A percentile compares a stretch with the other conserved stretches of the same genome.
These are phyloP conservation scores for Typhlichthys eigenmanni DNA, from an alignment of 2,797 vertebrate species.

Conservation along the genomic window DNA sequence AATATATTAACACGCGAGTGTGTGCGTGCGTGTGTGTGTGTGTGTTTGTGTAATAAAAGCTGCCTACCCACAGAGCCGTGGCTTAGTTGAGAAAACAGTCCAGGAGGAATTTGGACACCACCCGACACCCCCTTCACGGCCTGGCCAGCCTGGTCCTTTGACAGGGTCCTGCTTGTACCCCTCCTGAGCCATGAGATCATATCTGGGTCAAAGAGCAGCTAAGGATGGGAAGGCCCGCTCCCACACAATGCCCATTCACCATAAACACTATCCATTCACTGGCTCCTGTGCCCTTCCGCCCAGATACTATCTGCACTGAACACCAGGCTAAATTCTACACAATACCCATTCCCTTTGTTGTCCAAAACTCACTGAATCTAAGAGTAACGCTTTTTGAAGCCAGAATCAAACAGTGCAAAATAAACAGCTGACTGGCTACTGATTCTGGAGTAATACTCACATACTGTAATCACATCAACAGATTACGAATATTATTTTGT, in stretches of 20 bases:
- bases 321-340: slow-evolving; percentile 14
- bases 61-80: slow-evolving; percentile 22
- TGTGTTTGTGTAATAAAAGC: not conserved
- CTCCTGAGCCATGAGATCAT: slow-evolving; percentile 80
- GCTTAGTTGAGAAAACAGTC: slow-evolving; percentile 47
- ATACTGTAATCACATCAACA: too few relatives aligned
- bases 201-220: slow-evolving; percentile 85
- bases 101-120: slow-evolving; percentile 49
- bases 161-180: slow-evolving; percentile 56
- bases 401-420: too few relatives aligned
- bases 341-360: not conserved
- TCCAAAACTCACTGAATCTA: too few relatives aligned
- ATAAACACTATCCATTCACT: slow-evolving; percentile 34
- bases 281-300: slow-evolving; percentile 49
- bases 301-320: slow-evolving; percentile 7
- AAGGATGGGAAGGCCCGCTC: slow-evolving; percentile 62
- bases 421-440: too few relatives aligned
- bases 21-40: not conserved
- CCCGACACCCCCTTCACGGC: slow-evolving; percentile 6
- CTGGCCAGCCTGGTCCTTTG: slow-evolving; percentile 43
- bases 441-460: too few relatives aligned
- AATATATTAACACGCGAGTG: too few relatives aligned
- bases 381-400: too few relatives aligned
- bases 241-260: slow-evolving; percentile 75
- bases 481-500: too few relatives aligned